Evolutionary conservation across 2,797 vertebrate genomes (phyloP), one percentile per base, ranked within the genome.

Genomic region (Peromyscus nudipes): DNA sequence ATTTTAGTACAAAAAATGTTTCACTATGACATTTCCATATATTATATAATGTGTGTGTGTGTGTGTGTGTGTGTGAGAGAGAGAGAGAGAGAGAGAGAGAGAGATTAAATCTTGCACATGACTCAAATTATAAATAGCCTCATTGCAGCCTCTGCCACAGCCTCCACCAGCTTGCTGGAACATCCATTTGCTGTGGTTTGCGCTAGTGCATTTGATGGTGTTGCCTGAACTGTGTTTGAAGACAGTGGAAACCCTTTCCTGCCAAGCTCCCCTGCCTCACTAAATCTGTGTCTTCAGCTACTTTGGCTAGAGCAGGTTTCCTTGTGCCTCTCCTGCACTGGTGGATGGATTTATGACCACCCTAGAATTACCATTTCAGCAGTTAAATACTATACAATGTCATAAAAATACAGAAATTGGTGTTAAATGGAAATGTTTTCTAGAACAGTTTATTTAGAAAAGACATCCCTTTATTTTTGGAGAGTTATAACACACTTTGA

Each of bases 161-260:
- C 2, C 31, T 67, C 92, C 69, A 31, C 16, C 55, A 76, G 40
- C n/a, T 60, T 60, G 3, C 55, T 81, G 77, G 60, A 43, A 77
- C 43, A 84, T 40, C 34, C 75, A 64, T 21, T 43, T 67, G 37
- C 73, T 91, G 95, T 14, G 17, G 29, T 71, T 89, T 90, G 4
- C n/a, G 25, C 6, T 14, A 27, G 55, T 6, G 0, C 27, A 7
- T 16, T 87, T 89, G 31, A 46, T 67, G n/a, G 16, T 57, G 0
- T 93, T 75, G 52, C 43, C 88, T 83, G 67, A 83, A 75, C 31
- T 89, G 6, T 52, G 14, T 94, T 91, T 89, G 37, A 73, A 91
- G 40, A 88, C 82, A n/a, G 0, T 67, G 52, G 65, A 96, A 80
- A 76, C 29, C 19, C 60, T 37, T 88, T 7, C 57, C 49, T 80